Base-by-base conservation (phyloP, 2,888 invertebrate species). In the Pandemis cinnamomeana region DNA sequence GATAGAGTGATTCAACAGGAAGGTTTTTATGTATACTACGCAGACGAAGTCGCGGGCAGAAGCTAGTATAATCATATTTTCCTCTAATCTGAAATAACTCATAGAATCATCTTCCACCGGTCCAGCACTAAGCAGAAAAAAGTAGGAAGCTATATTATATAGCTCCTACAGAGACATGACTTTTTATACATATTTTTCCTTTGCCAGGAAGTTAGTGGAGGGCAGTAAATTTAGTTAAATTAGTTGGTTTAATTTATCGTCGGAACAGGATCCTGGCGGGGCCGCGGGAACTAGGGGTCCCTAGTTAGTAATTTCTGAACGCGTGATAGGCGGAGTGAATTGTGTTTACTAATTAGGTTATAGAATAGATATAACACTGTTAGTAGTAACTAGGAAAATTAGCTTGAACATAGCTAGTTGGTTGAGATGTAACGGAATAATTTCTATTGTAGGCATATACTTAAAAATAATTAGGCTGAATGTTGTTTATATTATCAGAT, bases 261-360 rank as follows among this genome's bases (percentile, higher is more conserved):
- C 44, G 44, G 20, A 63, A 63, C 58, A 58, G 10, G 58, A 58
- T 58, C 44, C 44, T 8, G 13, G 44, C 42, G 44, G 44, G 8
- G 20, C 44, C 42, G 44, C 62, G 44, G 20, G 8, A 58, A 58
- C 62, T 44, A 62, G 62, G 63, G 5, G 15, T 46, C 63, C 63
- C 63, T 63, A 8, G 63, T 63, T 44, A 63, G 63, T 63, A 63
- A 63, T 63, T 63, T 63, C 63, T 63, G 62, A 63, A 63, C 44
- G 44, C 15, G 44, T 63, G 15, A 63, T 63, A 44, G 62, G 7
- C 62, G 20, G 20, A 63, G n/a, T 62, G n/a, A 62, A 20, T 44
- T 20, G 63, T 20, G 63, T 11, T 11, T 20, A 44, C 44, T 63
- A 63, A 63, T 44, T 44, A 44, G 10, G 44, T 42, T 58, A 58